phyloP scores from a whole-genome alignment of 2,888 invertebrate species.

The Mermis nigrescens region DNA sequence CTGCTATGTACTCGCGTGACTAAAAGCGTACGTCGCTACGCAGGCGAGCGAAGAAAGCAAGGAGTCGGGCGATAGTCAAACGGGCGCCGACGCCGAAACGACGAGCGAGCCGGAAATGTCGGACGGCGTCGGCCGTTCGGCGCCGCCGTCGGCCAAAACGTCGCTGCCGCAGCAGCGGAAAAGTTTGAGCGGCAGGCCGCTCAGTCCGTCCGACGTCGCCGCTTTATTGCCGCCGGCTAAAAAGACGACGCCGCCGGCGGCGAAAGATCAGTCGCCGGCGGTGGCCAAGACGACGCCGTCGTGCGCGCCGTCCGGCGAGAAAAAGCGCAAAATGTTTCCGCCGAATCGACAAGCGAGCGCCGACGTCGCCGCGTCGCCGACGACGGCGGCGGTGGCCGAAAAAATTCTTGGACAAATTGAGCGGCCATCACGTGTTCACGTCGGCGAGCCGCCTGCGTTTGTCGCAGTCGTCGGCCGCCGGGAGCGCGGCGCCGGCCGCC shows the following conservation, averaged over 20 bases:
- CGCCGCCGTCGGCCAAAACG: background rate
- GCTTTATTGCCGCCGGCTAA: too few relatives aligned
- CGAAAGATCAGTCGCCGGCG: background rate
- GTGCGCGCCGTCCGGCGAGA: background rate
- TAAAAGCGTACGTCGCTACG: too few relatives aligned
- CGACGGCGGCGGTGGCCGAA: too few relatives aligned
- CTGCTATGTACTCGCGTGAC: too few relatives aligned
- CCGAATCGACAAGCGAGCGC: background rate
- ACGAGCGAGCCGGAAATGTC: background rate
- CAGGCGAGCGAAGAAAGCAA: conserved; percentile 8
- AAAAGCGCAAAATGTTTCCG: background rate
- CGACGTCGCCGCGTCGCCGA: background rate
- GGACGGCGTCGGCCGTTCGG: background rate
- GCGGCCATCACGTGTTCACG: too few relatives aligned
- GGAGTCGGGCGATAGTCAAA: conserved; percentile 8
- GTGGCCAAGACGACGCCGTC: background rate
- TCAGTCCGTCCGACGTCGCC: too few relatives aligned
- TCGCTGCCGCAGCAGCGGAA: too few relatives aligned
- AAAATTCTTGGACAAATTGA: too few relatives aligned
- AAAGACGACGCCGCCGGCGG: background rate
- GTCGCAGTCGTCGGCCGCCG: too few relatives aligned
- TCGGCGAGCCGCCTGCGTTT: background rate
- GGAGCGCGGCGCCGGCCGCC: background rate
- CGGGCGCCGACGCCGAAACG: background rate
- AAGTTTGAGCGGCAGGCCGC: too few relatives aligned